A percentile compares a stretch with the other conserved stretches of the same genome.
Evolutionary conservation across 92 coral and sea anemone species (phyloP).

Genomic region (Montipora capitata): DNA sequence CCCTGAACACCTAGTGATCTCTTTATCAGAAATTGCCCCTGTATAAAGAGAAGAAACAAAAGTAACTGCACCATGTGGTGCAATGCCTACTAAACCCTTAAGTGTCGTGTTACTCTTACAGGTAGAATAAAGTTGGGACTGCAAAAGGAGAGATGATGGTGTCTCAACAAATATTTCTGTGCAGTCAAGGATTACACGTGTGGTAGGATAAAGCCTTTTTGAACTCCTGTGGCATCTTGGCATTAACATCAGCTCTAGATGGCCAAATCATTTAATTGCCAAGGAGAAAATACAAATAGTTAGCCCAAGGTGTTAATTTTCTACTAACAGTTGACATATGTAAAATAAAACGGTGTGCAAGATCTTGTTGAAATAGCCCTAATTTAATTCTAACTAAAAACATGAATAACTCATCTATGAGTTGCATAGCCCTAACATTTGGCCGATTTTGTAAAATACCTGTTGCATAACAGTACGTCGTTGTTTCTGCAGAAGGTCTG

Average conservation of each 20-base stretch:
- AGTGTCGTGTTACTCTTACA: constrained; percentile 61
- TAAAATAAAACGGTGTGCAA: constrained; percentile 73
- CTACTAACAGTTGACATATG: constrained; percentile 71
- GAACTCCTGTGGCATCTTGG: constrained; percentile 49
- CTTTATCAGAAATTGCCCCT: constrained; percentile 63
- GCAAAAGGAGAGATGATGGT: constrained; percentile 46
- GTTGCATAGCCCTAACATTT: background rate
- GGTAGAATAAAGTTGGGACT: constrained; percentile 39
- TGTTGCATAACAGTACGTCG: constrained; percentile 62
- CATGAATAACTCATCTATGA: background rate
- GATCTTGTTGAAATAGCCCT: constrained; percentile 74
- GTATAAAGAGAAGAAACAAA: constrained; percentile 39
- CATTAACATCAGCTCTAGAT: constrained; percentile 58
- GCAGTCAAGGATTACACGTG: constrained; percentile 80
- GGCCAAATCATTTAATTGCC: constrained; percentile 72
- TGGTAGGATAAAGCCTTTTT: constrained; percentile 63
- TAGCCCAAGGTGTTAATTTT: constrained; percentile 70
- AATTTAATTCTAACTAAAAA: constrained; percentile 39
- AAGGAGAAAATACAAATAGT: constrained; percentile 67
- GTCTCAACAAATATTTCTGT: constrained; percentile 37
- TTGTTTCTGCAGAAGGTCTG: constrained; percentile 65
- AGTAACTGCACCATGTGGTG: too few relatives aligned
- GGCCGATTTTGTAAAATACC: constrained; percentile 50
- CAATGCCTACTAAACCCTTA: too few relatives aligned
- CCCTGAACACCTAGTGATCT: too few relatives aligned